Percentiles rank a stretch among this genome's conserved stretches.
Evolutionary conservation across 2,797 vertebrate species (phyloP).

Genomic region (Hemitrygon akajei): DNA sequence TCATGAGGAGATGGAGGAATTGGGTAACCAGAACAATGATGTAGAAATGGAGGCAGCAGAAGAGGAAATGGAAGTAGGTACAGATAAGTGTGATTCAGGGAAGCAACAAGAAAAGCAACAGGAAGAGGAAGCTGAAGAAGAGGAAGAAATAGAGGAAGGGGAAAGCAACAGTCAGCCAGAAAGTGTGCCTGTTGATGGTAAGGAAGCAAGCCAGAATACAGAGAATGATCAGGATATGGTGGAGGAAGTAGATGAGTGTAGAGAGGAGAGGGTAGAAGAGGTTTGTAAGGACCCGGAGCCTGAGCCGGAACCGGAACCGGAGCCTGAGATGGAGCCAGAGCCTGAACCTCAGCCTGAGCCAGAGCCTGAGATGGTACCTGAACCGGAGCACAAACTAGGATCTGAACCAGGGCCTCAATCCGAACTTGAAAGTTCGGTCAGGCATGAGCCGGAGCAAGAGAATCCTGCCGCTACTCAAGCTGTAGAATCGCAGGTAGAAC

Average conservation of each 20-base stretch:
- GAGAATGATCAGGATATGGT: constrained; percentile 59
- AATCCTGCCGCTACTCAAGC: constrained; percentile 46
- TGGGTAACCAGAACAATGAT: constrained; percentile 85
- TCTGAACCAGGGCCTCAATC: constrained; percentile 46
- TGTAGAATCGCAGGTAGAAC: constrained; percentile 50
- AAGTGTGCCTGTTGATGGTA: constrained; percentile 50
- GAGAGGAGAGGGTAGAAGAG: constrained; percentile 64
- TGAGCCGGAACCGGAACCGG: constrained; percentile 52
- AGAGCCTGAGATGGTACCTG: constrained; percentile 51
- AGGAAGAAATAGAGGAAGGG: constrained; percentile 55
- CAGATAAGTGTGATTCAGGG: constrained; percentile 66
- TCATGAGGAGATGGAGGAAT: constrained; percentile 82
- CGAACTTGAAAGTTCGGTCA: constrained; percentile 47
- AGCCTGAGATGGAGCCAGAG: constrained; percentile 44
- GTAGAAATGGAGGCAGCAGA: constrained; percentile 75
- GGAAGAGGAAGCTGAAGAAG: constrained; percentile 55
- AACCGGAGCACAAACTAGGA: constrained; percentile 45
- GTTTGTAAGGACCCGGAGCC: constrained; percentile 50
- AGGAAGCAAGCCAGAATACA: constrained; percentile 51
- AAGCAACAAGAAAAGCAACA: constrained; percentile 55
- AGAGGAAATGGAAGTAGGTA: constrained; percentile 68
- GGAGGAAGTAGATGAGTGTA: constrained; percentile 63
- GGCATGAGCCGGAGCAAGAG: constrained; percentile 54
- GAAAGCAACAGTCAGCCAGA: constrained; percentile 64
- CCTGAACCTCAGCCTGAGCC: constrained; percentile 50